Base-by-base conservation (phyloP, 2,797 vertebrate species). In the Pagetopsis macropterus region DNA sequence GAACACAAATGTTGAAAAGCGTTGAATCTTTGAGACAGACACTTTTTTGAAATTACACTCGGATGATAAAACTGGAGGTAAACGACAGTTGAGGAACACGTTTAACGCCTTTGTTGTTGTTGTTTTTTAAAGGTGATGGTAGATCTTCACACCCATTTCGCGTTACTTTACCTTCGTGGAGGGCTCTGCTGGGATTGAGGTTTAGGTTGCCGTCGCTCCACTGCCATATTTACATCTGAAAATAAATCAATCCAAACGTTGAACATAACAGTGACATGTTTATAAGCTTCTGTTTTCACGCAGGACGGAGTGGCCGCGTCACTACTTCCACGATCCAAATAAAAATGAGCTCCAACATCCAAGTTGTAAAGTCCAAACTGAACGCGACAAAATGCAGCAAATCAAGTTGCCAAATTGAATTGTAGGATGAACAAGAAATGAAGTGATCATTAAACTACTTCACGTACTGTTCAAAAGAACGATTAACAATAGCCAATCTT, bases 181-280 rank as follows among this genome's bases (percentile, higher is more conserved):
- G 97, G 98, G 93, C 98, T 99, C 96, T 95, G 97, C 96, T 97
- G 97, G 95, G 97, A 91, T 94, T 96, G 95, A 96, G 95, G 94
- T 96, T 98, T 97, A 97, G 95, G 87, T 89, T 94, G 91, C 94
- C 97, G 98, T 97, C 97, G 96, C 94, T 99, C 97, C 95, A 96
- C 95, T 96, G 98, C 97, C 98, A 98, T 99, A 96, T 99, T 99
- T 97, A 98, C 96, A 98, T 98, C 98, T 99, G 98, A 97, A 99
- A 99, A 98, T 97, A 98, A 98, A 99, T 96, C 96, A 99, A 98
- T 97, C 97, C 97, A 98, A 96, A 97, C 96, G 96, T 99, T 99
- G 96, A 99, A 97, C 93, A 95, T 81, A 88, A 92, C 89, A 93
- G 78, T 89, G 78, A 91, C 86, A 93, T 79, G 71, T 79, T 81